phyloP scores from a whole-genome alignment of 2,113 vertebrate genomes.

The Phoxinus phoxinus region DNA sequence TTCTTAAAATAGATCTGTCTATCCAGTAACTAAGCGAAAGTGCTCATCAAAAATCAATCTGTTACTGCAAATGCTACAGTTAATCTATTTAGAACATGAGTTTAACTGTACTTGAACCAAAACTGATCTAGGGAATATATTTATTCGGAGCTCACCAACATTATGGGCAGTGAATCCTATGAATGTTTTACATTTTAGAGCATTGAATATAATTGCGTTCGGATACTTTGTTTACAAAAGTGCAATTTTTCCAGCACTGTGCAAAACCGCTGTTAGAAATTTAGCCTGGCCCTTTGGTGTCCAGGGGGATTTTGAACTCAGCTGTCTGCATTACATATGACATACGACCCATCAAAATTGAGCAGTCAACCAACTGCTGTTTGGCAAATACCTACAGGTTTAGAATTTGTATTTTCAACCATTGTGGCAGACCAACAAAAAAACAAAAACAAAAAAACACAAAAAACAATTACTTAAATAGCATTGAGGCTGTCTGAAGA shows the following conservation, averaged over 20 bases:
- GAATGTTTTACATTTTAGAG: background rate
- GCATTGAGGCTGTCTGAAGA: slow-evolving; percentile 26
- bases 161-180: background rate
- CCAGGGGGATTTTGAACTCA: slow-evolving; percentile 82
- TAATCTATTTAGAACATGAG: slow-evolving; percentile 17
- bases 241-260: slow-evolving; percentile 92
- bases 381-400: slow-evolving; percentile 41
- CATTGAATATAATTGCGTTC: background rate
- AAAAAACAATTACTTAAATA: background rate
- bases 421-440: background rate
- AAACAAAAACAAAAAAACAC: background rate
- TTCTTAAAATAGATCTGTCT: background rate
- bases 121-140: background rate
- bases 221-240: slow-evolving; percentile 78
- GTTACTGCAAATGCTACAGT: background rate
- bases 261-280: slow-evolving; percentile 91
- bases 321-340: slow-evolving; percentile 68
- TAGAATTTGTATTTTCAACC: slow-evolving; percentile 17
- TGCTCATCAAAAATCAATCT: background rate
- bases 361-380: slow-evolving; percentile 40
- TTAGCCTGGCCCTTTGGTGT: slow-evolving; percentile 92
- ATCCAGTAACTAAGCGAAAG: slow-evolving; percentile 9
- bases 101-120: background rate
- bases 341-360: slow-evolving; percentile 19
- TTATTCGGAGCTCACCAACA: background rate